A percentile compares a stretch with the other conserved stretches of the same genome.
phyloP scores from a whole-genome alignment of 2,797 vertebrate species.

The Arnoldichthys spilopterus region DNA sequence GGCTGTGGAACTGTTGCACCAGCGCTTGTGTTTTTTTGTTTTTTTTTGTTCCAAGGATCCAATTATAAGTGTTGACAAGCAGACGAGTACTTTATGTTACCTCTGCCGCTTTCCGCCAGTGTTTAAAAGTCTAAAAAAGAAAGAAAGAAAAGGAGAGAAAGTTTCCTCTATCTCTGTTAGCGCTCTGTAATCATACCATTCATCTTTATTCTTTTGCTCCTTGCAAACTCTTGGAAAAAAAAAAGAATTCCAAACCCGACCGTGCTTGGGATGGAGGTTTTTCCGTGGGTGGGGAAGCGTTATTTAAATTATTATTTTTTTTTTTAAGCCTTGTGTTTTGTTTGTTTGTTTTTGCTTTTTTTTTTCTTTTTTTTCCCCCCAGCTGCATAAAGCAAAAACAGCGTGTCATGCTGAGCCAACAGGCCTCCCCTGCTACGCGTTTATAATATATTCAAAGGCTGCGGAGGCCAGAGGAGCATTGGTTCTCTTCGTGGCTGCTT shows the following conservation, averaged over 20 bases:
- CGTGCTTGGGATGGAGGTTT: slow-evolving; percentile 60
- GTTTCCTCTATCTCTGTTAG: slow-evolving; percentile 40
- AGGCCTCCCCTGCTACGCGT: slow-evolving; percentile 45
- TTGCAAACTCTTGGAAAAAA: slow-evolving; percentile 23
- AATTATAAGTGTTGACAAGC: slow-evolving; percentile 61
- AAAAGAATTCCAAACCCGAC: slow-evolving; percentile 47
- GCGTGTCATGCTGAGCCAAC: slow-evolving; percentile 58
- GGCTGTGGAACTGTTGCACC: slow-evolving; percentile 48
- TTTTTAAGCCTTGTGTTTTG: neutral
- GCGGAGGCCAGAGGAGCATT: slow-evolving; percentile 56
- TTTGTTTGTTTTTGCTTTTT: too few species aligned
- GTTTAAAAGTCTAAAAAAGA: slow-evolving; percentile 44
- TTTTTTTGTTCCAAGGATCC: slow-evolving; percentile 27
- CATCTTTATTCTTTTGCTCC: slow-evolving; percentile 60
- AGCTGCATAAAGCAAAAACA: slow-evolving; percentile 56
- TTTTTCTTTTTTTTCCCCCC: neutral
- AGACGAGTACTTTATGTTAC: slow-evolving; percentile 47
- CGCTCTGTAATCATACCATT: slow-evolving; percentile 51
- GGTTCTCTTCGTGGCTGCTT: slow-evolving; percentile 31
- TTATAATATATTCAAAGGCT: slow-evolving; percentile 53
- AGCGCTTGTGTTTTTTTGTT: slow-evolving; percentile 18
- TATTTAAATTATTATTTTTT: slow-evolving; percentile 8
- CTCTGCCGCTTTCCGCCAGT: slow-evolving; percentile 31
- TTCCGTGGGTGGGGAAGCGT: slow-evolving; percentile 30
- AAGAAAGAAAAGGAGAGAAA: slow-evolving; percentile 19